These are phyloP conservation scores for Hyperoplus immaculatus DNA, from an alignment of 2,797 vertebrate genomes.

Conservation along the genomic window DNA sequence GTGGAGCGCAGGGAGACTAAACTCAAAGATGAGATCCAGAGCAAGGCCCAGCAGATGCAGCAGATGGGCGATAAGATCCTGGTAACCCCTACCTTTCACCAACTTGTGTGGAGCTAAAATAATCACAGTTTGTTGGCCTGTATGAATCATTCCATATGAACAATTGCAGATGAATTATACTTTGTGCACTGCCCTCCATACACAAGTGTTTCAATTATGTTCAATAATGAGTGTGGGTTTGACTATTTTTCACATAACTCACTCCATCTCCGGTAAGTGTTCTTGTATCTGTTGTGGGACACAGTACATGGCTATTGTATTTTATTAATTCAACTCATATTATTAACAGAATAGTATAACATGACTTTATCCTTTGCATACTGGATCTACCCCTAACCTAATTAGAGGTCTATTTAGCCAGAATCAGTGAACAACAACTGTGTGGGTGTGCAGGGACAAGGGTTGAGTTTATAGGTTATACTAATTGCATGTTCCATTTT, in stretches of 20 bases:
- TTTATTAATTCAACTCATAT: too few relatives aligned
- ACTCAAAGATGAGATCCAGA: conserved; percentile 98
- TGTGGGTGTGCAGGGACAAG: background rate
- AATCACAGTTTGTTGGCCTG: conserved; percentile 16
- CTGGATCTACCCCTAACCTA: background rate
- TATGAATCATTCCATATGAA: too few relatives aligned
- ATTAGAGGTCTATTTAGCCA: conserved; percentile 7
- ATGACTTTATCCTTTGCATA: background rate
- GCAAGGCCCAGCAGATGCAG: conserved; percentile 97
- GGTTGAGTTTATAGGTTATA: background rate
- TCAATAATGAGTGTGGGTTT: conserved; percentile 15
- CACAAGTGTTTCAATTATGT: conserved; percentile 26
- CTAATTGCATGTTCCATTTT: background rate
- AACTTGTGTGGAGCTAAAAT: conserved; percentile 42
- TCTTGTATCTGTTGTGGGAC: conserved; percentile 1
- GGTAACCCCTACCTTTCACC: conserved; percentile 82
- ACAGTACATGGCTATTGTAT: background rate
- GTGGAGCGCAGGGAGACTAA: conserved; percentile 97
- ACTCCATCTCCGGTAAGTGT: background rate
- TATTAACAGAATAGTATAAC: background rate
- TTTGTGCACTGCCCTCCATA: background rate
- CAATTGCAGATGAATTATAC: too few relatives aligned
- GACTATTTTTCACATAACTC: background rate
- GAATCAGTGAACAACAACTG: background rate
- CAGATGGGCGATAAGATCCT: conserved; percentile 99